phyloP scores from a whole-genome alignment of 2,797 vertebrate genomes.

The Pristis pectinata region DNA sequence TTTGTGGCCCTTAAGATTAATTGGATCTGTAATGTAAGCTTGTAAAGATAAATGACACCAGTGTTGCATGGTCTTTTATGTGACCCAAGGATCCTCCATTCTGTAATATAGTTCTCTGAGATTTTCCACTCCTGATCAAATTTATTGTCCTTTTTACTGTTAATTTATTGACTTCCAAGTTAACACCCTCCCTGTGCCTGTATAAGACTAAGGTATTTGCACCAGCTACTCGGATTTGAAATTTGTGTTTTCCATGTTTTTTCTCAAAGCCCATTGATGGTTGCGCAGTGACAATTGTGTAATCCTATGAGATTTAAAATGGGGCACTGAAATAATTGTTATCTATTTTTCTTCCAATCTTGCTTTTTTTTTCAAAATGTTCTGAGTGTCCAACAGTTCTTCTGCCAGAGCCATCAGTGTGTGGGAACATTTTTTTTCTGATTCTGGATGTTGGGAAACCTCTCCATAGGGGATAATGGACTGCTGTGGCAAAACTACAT shows the following conservation, averaged over 20 bases:
- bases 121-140: neutral
- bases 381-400: neutral
- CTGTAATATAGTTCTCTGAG: neutral
- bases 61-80: neutral
- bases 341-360: neutral
- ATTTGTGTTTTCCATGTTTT: neutral
- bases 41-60: neutral
- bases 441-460: neutral
- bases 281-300: neutral
- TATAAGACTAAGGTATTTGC: neutral
- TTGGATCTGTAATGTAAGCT: neutral
- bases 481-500: neutral
- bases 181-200: neutral
- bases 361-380: neutral
- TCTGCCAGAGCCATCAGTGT: neutral
- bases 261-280: neutral
- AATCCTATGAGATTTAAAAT: neutral
- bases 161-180: slow-evolving; percentile 1
- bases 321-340: neutral
- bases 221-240: neutral
- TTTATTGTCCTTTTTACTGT: neutral
- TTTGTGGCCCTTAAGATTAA: neutral
- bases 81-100: neutral
- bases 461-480: neutral
- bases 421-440: slow-evolving; percentile 9